A percentile compares a stretch with the other conserved stretches of the same genome.
Evolutionary conservation across 2,888 invertebrate species (phyloP).

Genomic region (Electrophaes corylata): DNA sequence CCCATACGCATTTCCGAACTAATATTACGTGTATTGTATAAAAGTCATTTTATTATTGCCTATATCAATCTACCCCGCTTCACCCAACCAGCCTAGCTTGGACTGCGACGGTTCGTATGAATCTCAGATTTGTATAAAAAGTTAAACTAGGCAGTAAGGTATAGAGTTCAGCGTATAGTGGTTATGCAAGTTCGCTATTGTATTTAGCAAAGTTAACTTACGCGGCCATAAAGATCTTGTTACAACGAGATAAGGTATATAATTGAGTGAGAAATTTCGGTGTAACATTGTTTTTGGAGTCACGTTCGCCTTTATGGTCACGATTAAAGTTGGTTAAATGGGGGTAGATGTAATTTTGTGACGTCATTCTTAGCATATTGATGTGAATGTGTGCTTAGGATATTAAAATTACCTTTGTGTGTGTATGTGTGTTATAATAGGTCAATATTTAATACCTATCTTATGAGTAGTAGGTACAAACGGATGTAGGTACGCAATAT

Average conservation of each 20-base stretch:
- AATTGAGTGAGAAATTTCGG: slow-evolving; percentile 39
- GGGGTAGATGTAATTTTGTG: slow-evolving; percentile 56
- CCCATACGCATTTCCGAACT: slow-evolving; percentile 28
- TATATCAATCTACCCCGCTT: slow-evolving; percentile 46
- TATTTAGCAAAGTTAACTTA: slow-evolving; percentile 39
- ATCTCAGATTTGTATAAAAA: slow-evolving; percentile 21
- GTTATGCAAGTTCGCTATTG: slow-evolving; percentile 46
- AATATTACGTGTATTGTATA: slow-evolving; percentile 45
- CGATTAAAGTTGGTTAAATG: slow-evolving; percentile 58
- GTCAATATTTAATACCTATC: slow-evolving; percentile 1
- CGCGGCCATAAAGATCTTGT: slow-evolving; percentile 37
- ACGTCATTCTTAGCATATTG: slow-evolving; percentile 56
- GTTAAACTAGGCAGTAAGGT: slow-evolving; percentile 20
- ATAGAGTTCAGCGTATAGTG: slow-evolving; percentile 40
- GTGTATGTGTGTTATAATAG: not conserved
- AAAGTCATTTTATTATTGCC: slow-evolving; percentile 58
- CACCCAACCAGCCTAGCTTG: slow-evolving; percentile 36
- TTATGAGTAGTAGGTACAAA: not conserved
- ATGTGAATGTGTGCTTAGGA: slow-evolving; percentile 37
- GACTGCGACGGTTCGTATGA: slow-evolving; percentile 34
- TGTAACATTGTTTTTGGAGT: slow-evolving; percentile 46
- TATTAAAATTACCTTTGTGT: slow-evolving; percentile 21
- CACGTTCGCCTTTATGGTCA: slow-evolving; percentile 56
- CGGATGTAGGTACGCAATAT: not conserved
- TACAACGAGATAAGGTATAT: slow-evolving; percentile 37